Evolutionary conservation across 2,888 invertebrate genomes (phyloP), one percentile per base, ranked within the genome.

Genomic region (Nebria salina): DNA sequence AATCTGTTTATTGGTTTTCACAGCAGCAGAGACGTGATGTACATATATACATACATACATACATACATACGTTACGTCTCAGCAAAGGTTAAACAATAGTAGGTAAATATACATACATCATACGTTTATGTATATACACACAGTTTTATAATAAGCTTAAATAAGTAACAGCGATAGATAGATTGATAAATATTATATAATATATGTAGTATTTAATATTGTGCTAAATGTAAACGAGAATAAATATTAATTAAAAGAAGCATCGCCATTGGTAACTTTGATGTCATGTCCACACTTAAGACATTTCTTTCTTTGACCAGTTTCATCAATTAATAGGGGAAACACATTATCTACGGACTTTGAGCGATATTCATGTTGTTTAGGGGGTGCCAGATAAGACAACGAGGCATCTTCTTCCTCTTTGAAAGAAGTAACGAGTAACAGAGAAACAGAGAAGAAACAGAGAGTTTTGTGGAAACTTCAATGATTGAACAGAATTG

Each of bases 271-370:
- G 11, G 70, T 70, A 54, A 54, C 11, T 34, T 70, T 70, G 65
- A 82, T 74, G n/a, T 75, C 83, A 80, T 89, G 88, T 5, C 89
- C 88, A 84, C 89, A 89, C 85, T 88, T 88, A n/a, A 83, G 81
- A 83, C 87, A 86, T 84, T 87, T 85, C 83, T 86, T 84, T 77
- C 84, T 84, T 5, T 6, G 83, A 82, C 15, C 82, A 64, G 76
- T 81, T 66, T 84, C 84, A 76, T 82, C 82, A 72, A 82, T 83
- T 73, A 77, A 83, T 77, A 82, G 81, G 43, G 83, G 85, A 8
- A 84, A 83, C 82, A 91, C 89, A 1, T 91, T 90, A 83, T 92
- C 92, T 1, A 92, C 90, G 0, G 92, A 92, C 86, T 90, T 91
- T 0, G 92, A 92, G 65, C 92, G 87, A 83, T 88, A 88, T 83